A percentile compares a stretch with the other conserved stretches of the same genome.
phyloP scores from a whole-genome alignment of 2,797 vertebrate genomes.

The Sebastolobus altivelis region DNA sequence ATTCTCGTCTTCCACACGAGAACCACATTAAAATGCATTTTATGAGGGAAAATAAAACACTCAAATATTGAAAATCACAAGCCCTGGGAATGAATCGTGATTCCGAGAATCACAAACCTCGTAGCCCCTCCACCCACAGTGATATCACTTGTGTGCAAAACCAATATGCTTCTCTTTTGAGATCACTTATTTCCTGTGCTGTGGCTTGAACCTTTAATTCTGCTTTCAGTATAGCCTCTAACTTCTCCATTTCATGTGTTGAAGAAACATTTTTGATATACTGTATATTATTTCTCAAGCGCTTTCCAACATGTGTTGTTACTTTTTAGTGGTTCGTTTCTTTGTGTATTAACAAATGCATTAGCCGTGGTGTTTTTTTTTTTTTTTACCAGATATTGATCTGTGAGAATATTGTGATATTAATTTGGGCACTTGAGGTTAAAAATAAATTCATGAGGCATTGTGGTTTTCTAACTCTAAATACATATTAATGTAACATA shows the following conservation, averaged over 20 bases:
- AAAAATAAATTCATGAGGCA: not conserved
- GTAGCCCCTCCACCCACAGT: conserved; percentile 60
- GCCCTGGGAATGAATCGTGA: conserved; percentile 4
- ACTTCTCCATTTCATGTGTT: conserved; percentile 70
- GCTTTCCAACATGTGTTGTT: not conserved
- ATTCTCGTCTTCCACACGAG: not conserved
- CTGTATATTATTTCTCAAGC: not conserved
- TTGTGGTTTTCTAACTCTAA: not conserved
- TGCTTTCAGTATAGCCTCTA: conserved; percentile 74
- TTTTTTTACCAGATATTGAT: not conserved
- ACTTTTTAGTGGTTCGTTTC: not conserved
- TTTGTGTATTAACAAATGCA: not conserved
- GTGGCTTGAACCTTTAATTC: conserved; percentile 80
- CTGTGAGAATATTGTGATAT: not conserved
- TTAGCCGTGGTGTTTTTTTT: rapidly evolving
- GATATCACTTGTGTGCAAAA: conserved; percentile 74
- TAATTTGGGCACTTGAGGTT: not conserved
- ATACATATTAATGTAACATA: not conserved
- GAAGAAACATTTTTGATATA: conserved; percentile 38
- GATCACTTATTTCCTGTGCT: conserved; percentile 84
- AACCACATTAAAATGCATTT: not conserved
- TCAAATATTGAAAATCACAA: conserved; percentile 2
- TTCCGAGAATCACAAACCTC: conserved; percentile 48
- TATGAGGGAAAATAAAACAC: not conserved
- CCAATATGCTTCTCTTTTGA: conserved; percentile 82